These are phyloP conservation scores for Dromas ardeola DNA, from an alignment of 2,113 vertebrate genomes.

Conservation along the genomic window DNA sequence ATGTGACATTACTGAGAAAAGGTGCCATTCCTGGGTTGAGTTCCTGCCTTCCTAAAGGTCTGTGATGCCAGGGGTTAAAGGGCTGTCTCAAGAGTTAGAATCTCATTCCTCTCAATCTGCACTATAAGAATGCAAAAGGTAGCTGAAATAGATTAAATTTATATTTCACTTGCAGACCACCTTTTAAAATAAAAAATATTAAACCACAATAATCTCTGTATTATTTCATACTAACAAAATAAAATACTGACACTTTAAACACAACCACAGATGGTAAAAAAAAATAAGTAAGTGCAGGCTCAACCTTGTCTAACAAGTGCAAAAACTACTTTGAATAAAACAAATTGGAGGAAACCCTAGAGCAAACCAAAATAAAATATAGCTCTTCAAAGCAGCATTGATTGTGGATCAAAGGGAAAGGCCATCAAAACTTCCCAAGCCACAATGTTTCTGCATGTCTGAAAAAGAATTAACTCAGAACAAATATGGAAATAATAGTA, in stretches of 20 bases:
- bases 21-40: not conserved
- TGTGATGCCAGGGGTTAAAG: not conserved
- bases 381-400: slow-evolving; percentile 72
- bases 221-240: not conserved
- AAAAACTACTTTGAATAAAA: slow-evolving; percentile 68
- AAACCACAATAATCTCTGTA: not conserved
- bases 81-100: not conserved
- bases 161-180: not conserved
- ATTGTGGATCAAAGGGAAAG: slow-evolving; percentile 69
- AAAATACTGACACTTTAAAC: not conserved
- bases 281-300: not conserved
- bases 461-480: slow-evolving; percentile 73
- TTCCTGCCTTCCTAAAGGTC: not conserved
- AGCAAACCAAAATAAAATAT: slow-evolving; percentile 56
- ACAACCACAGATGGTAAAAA: not conserved
- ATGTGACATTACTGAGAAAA: not conserved
- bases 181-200: not conserved
- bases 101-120: not conserved
- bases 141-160: not conserved
- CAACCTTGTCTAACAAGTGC: slow-evolving; percentile 20
- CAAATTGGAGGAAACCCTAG: slow-evolving; percentile 45
- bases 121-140: not conserved
- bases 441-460: slow-evolving; percentile 64
- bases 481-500: slow-evolving; percentile 76
- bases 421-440: slow-evolving; percentile 70